Evolutionary conservation across 2,113 vertebrate genomes (phyloP).

Genomic region (Cinclus mexicanus): DNA sequence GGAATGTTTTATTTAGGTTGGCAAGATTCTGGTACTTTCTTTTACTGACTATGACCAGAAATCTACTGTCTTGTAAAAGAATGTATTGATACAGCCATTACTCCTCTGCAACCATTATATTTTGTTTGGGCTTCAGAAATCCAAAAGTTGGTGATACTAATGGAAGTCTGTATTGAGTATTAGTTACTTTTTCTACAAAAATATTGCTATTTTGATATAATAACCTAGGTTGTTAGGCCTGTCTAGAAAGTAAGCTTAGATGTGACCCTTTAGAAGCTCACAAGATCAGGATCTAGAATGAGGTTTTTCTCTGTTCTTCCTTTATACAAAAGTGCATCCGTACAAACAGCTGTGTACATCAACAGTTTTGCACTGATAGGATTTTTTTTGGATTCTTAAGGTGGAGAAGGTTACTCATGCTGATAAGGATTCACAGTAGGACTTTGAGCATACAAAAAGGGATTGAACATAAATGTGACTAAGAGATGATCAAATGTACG

Average conservation of each 20-base stretch:
- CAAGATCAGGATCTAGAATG: not conserved
- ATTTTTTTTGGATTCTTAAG: not conserved
- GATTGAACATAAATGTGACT: not conserved
- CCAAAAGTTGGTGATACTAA: rapidly evolving
- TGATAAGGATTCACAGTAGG: not conserved
- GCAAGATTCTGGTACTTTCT: not conserved
- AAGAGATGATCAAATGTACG: not conserved
- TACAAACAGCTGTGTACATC: rapidly evolving
- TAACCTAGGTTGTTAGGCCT: not conserved
- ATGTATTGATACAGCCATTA: not conserved
- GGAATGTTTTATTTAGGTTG: not conserved
- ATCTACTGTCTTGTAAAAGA: not conserved
- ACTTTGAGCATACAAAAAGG: not conserved
- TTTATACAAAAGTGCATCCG: not conserved
- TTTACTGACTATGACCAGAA: not conserved
- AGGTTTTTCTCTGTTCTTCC: not conserved
- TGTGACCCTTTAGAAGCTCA: not conserved
- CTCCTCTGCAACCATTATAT: not conserved
- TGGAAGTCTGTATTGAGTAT: not conserved
- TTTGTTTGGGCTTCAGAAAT: not conserved
- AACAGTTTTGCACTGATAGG: not conserved
- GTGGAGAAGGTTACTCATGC: not conserved
- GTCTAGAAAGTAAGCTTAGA: not conserved
- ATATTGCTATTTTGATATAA: not conserved
- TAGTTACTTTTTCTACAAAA: not conserved